Evolutionary conservation across 2,888 invertebrate genomes (phyloP), one percentile per base, ranked within the genome.

Genomic region (Melinaea marsaeus): DNA sequence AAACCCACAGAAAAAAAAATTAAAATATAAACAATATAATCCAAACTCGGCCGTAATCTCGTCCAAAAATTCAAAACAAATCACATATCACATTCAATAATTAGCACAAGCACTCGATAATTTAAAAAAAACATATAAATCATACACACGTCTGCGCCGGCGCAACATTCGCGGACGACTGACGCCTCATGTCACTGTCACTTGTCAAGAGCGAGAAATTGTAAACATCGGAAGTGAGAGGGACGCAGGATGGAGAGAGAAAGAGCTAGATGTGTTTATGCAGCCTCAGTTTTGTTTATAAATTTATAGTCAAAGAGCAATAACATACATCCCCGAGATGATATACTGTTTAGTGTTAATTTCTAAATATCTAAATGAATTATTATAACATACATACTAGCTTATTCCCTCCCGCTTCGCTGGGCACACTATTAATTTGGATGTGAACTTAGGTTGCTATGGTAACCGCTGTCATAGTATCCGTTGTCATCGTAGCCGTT

Each of bases 161-260:
- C 85, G 77, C 79, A 76, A 76, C 76, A 62, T 74, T 70, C 55
- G 64, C 74, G 69, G 67, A 71, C 77, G 71, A 87, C 87, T 87
- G 71, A 64, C 63, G 51, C 32, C 22, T 51, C 32, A 7, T 51
- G 51, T 51, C 32, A 51, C 51, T 51, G 51, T 51, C 51, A 51
- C 51, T 51, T 60, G 57, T 64, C 74, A 62, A 68, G 70, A 71
- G 72, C 73, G 79, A 77, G 79, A 81, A 84, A 84, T 82, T 79
- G 80, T 86, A 88, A 87, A 86, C 85, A 86, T 79, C 51, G 73
- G 37, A 77, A 81, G 61, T 63, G 75, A 71, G 79, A 81, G 59
- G 62, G 79, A 81, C 72, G 5, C 68, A 48, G 71, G 13, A 60
- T 59, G 59, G 81, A 83, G 68, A 69, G 79, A 68, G 85, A 84